Percentiles rank a stretch among this genome's conserved stretches.
Evolutionary conservation across 2,113 vertebrate species (phyloP).

Genomic region (Salvelinus fontinalis): DNA sequence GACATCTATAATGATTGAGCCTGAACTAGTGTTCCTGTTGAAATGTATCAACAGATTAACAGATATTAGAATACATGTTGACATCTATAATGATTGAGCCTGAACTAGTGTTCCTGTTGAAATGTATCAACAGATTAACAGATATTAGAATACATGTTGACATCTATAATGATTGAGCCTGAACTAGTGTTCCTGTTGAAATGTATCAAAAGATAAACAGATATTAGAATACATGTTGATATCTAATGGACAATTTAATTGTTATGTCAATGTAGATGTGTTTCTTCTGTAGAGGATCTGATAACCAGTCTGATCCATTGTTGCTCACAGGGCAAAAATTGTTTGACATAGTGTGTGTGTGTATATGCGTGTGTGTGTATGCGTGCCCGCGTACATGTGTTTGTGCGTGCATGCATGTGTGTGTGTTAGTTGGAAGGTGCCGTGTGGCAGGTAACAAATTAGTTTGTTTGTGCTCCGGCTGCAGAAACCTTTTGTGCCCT

Average conservation of each 20-base stretch:
- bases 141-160: no score
- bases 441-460: slow-evolving; percentile 72
- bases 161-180: slow-evolving; percentile 17
- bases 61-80: no score
- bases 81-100: slow-evolving; percentile 18
- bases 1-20: slow-evolving; percentile 19
- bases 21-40: slow-evolving; percentile 48
- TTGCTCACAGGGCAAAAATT: slow-evolving; percentile 57
- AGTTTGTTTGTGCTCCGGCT: slow-evolving; percentile 73
- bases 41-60: slow-evolving; percentile 40
- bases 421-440: background rate
- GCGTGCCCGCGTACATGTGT: background rate
- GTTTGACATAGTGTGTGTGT: slow-evolving; percentile 38
- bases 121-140: slow-evolving; percentile 37
- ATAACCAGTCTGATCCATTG: slow-evolving; percentile 61
- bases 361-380: background rate
- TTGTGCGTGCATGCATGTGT: background rate
- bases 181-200: slow-evolving; percentile 53
- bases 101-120: slow-evolving; percentile 50
- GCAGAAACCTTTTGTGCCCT: slow-evolving; percentile 66
- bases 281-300: slow-evolving; percentile 38
- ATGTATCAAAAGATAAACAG: slow-evolving; percentile 43
- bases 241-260: slow-evolving; percentile 46
- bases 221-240: slow-evolving; percentile 44
- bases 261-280: slow-evolving; percentile 9